These are phyloP conservation scores for Anoplophora glabripennis DNA, from an alignment of 1,140 invertebrate species.

Conservation along the genomic window DNA sequence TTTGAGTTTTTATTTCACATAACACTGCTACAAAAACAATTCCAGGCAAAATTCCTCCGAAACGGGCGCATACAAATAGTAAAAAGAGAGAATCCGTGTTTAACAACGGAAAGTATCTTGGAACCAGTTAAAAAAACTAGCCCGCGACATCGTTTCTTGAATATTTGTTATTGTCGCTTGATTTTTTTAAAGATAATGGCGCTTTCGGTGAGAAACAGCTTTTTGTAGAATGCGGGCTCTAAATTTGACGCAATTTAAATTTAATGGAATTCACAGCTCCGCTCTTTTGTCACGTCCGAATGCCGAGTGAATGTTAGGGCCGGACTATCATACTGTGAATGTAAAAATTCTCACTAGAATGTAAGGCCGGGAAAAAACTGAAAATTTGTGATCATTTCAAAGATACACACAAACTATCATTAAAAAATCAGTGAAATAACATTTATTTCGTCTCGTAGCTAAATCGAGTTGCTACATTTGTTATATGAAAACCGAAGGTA, in stretches of 20 bases:
- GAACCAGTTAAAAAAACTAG: constrained; percentile 11
- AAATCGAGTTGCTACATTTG: no score
- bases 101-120: constrained; percentile 3
- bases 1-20: no score
- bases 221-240: background rate
- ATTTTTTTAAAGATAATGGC: constrained; percentile 11
- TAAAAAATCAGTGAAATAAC: no score
- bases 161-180: constrained; percentile 15
- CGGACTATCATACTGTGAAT: no score
- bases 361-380: no score
- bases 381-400: no score
- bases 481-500: no score
- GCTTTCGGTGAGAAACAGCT: constrained; percentile 17
- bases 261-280: constrained; percentile 14
- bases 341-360: no score
- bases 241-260: constrained; percentile 19
- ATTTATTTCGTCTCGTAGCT: no score
- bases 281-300: constrained; percentile 17
- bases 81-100: background rate
- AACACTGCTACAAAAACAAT: no score
- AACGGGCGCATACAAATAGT: background rate
- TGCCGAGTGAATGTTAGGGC: no score
- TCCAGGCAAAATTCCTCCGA: background rate
- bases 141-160: constrained; percentile 9
- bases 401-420: no score